Percentiles rank a stretch among this genome's conserved stretches.
Evolutionary conservation across 2,113 vertebrate genomes (phyloP).

Genomic region (Ophiodon elongatus): DNA sequence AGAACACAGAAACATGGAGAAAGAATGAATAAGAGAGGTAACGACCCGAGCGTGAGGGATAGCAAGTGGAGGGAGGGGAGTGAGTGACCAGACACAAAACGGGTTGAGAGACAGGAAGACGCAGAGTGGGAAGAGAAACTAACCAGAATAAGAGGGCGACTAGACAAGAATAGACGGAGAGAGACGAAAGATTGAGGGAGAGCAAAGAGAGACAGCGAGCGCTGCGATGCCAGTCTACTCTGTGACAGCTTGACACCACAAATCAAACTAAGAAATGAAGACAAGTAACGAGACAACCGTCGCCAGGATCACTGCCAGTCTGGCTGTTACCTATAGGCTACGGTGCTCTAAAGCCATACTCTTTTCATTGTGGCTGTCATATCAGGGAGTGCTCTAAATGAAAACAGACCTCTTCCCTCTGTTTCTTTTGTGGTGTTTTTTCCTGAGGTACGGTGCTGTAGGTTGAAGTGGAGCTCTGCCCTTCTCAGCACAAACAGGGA

Average conservation of each 20-base stretch:
- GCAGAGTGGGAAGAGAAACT: constrained; percentile 61
- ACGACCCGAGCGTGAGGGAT: constrained; percentile 44
- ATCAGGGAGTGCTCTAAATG: constrained; percentile 65
- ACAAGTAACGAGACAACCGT: constrained; percentile 76
- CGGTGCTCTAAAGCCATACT: constrained; percentile 59
- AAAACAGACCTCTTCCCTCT: constrained; percentile 67
- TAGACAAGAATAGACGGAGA: constrained; percentile 39
- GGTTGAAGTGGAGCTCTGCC: constrained; percentile 58
- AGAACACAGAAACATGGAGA: constrained; percentile 57
- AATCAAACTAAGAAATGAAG: constrained; percentile 78
- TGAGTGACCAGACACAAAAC: constrained; percentile 51
- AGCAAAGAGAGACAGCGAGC: constrained; percentile 53
- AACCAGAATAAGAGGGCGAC: constrained; percentile 35
- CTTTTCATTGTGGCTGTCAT: constrained; percentile 71
- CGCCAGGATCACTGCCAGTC: constrained; percentile 69
- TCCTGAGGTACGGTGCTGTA: constrained; percentile 48
- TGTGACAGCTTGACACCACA: constrained; percentile 73
- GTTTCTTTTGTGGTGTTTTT: constrained; percentile 40
- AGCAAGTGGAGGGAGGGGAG: not conserved
- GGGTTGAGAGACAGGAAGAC: constrained; percentile 42
- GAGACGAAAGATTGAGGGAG: constrained; percentile 55
- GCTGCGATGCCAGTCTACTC: constrained; percentile 60
- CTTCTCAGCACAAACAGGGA: constrained; percentile 51
- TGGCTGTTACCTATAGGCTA: constrained; percentile 73
- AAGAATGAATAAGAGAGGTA: constrained; percentile 52